Conservation (phyloP, 2,113 vertebrate genomes). For the Sceloporus undulatus region DNA sequence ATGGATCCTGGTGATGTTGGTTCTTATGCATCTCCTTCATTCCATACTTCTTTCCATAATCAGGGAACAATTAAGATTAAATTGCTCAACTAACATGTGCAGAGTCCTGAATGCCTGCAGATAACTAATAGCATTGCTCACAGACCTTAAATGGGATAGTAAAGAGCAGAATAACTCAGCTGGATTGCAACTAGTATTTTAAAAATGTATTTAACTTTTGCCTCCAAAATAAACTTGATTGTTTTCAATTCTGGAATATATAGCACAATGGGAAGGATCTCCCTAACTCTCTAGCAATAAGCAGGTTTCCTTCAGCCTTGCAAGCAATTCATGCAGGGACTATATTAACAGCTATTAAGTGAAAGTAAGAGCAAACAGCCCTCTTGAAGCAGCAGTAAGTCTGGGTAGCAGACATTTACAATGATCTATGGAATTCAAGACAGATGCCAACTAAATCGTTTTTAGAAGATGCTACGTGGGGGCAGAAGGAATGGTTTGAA, state of each 20-base stretch:
- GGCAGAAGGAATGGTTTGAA: slow-evolving; percentile 74
- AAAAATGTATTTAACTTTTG: slow-evolving; percentile 79
- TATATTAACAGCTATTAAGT: slow-evolving; percentile 77
- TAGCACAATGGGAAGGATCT: slow-evolving; percentile 73
- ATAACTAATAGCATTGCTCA: slow-evolving; percentile 74
- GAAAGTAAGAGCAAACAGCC: slow-evolving; percentile 56
- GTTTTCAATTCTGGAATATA: slow-evolving; percentile 75
- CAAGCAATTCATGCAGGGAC: slow-evolving; percentile 74
- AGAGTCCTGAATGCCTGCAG: slow-evolving; percentile 73
- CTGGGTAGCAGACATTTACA: slow-evolving; percentile 76
- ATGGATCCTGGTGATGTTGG: slow-evolving; percentile 47
- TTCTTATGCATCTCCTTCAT: slow-evolving; percentile 47
- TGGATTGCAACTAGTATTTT: slow-evolving; percentile 71
- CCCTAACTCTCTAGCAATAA: slow-evolving; percentile 76
- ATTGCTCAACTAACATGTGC: slow-evolving; percentile 74
- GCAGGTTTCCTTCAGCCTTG: slow-evolving; percentile 73
- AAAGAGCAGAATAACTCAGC: slow-evolving; percentile 77
- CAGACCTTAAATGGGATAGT: slow-evolving; percentile 72
- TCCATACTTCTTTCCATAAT: slow-evolving; percentile 70
- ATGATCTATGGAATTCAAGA: slow-evolving; percentile 80
- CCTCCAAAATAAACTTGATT: slow-evolving; percentile 79
- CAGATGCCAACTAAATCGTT: slow-evolving; percentile 79
- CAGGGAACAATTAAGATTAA: slow-evolving; percentile 78
- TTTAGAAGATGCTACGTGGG: slow-evolving; percentile 76
- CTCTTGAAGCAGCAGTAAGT: slow-evolving; percentile 76